Conservation (phyloP, 30 jellyfish, hydroid and myxozoan species). For the Rhopilema esculentum region DNA sequence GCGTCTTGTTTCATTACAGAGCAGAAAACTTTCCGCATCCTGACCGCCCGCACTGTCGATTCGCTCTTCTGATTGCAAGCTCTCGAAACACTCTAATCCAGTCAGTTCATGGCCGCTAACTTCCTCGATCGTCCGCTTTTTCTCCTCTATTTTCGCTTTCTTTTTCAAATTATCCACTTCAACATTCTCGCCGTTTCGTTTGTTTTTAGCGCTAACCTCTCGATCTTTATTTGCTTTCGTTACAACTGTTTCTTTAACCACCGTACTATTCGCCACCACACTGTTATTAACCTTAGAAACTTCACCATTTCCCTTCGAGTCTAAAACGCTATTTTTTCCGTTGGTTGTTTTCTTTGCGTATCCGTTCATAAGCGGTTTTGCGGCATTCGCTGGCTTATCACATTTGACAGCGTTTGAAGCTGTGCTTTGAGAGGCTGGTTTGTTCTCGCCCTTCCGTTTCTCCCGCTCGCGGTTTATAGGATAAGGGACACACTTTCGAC, state of each 20-base stretch:
- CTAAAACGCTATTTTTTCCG: background rate
- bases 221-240: background rate
- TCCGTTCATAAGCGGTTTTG: background rate
- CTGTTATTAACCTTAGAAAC: conserved; percentile 8
- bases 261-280: conserved; percentile 10
- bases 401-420: background rate
- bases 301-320: conserved; percentile 2
- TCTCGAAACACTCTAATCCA: conserved; percentile 69
- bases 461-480: conserved; percentile 49
- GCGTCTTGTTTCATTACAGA: background rate
- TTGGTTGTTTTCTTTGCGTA: background rate
- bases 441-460: background rate
- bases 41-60: background rate
- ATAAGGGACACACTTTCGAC: conserved; percentile 76
- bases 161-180: conserved; percentile 8
- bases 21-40: background rate
- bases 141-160: conserved; percentile 48
- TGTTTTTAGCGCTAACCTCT: background rate
- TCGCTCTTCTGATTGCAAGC: conserved; percentile 43
- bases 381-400: background rate
- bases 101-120: conserved; percentile 41
- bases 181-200: background rate
- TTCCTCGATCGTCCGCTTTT: conserved; percentile 22
- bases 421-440: background rate
- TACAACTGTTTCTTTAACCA: background rate